Conservation (phyloP, 2,797 vertebrate genomes). For the Spondyliosoma cantharus region DNA sequence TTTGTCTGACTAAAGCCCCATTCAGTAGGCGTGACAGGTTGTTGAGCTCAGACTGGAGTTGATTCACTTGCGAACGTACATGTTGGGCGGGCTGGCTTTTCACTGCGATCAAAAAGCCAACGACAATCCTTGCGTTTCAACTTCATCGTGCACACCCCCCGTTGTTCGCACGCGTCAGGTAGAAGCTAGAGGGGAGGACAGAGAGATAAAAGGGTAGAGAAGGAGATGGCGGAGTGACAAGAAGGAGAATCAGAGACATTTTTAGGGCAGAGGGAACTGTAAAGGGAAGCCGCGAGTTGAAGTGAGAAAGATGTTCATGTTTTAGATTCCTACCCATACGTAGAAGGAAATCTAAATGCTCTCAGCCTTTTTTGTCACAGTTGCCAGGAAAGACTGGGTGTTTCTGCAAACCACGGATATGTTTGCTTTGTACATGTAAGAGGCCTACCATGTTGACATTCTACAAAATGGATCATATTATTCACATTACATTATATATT, state of each 20-base stretch:
- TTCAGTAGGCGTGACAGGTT: constrained; percentile 31
- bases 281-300: background rate
- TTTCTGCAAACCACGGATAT: too few species aligned
- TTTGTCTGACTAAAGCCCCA: constrained; percentile 3
- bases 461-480: too few species aligned
- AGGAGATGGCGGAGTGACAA: background rate
- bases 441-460: too few species aligned
- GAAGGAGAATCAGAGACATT: background rate
- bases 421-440: too few species aligned
- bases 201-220: background rate
- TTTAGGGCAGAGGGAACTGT: background rate
- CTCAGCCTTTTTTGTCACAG: background rate
- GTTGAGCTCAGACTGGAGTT: constrained; percentile 30
- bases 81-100: constrained; percentile 19
- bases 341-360: background rate
- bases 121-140: constrained; percentile 21
- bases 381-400: too few species aligned
- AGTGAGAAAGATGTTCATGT: constrained; percentile 5
- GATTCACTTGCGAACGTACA: constrained; percentile 1
- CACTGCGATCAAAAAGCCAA: background rate
- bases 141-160: constrained; percentile 9
- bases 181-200: constrained; percentile 18
- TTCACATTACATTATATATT: too few species aligned
- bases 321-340: background rate
- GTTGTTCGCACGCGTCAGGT: constrained; percentile 15